Conservation (phyloP, 2,888 invertebrate species). For the Drosophila stalkeri region DNA sequence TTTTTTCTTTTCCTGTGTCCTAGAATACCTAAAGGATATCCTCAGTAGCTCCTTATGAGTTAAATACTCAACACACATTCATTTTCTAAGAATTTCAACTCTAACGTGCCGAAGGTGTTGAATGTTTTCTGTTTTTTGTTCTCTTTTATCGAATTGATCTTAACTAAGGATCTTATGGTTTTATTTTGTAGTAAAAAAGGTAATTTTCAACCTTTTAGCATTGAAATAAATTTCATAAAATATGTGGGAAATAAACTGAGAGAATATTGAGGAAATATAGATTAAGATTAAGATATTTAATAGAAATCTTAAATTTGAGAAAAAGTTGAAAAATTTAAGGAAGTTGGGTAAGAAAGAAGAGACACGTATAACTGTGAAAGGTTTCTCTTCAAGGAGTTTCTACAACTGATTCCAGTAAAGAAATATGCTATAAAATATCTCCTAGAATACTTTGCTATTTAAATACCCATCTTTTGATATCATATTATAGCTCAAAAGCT, state of each 20-base stretch:
- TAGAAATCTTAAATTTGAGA: too few species aligned
- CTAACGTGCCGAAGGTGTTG: conserved; percentile 18
- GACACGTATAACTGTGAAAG: too few species aligned
- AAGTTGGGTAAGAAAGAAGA: too few species aligned
- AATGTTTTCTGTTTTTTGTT: neutral
- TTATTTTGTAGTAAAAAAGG: conserved; percentile 1
- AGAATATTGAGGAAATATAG: neutral
- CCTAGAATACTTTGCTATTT: neutral
- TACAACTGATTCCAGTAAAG: neutral
- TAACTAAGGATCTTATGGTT: neutral
- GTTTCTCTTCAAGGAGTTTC: neutral
- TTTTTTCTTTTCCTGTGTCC: neutral
- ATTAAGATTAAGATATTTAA: neutral
- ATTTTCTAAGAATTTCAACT: conserved; percentile 4
- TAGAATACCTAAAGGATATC: too few species aligned
- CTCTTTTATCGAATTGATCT: conserved; percentile 6
- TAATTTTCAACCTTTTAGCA: neutral
- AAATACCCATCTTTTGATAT: neutral
- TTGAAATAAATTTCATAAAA: neutral
- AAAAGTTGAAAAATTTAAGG: too few species aligned
- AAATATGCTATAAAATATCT: too few species aligned
- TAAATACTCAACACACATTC: neutral
- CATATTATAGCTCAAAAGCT: neutral
- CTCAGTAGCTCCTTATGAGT: neutral
- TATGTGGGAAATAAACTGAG: neutral